Base-by-base conservation (phyloP, 2,797 vertebrate genomes). In the Amphiprion clarkii region DNA sequence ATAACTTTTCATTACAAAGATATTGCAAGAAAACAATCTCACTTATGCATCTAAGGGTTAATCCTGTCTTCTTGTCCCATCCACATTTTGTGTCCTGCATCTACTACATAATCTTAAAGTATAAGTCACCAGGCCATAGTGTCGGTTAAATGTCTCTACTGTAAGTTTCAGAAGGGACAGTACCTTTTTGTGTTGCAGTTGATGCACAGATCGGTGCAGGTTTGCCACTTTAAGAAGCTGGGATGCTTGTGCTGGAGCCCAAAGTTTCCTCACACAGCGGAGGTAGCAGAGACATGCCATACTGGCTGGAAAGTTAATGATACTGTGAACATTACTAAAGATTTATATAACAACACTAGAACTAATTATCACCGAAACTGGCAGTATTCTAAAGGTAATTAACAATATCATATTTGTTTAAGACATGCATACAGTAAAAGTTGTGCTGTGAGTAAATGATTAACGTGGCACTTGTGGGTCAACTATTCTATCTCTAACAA, bases 171-270 rank as follows among this genome's bases (percentile, higher is more conserved):
- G 53, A 74, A 14, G 5, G 6, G 5, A 59, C 21, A 19, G 19
- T 85, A 88, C 88, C 83, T 80, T 84, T 29, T 25, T 70, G 6
- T 65, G 70, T 19, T 74, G 59, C 42, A 70, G 62, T 0, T 42
- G 74, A 7, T 3, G 1, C 2, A 10, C 49, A 51, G 75, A 67
- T 82, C 51, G 74, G 40, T 78, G 74, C 3, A 3, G 36, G 16
- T 58, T 60, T 63, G 14, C 36, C 36, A 11, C 44, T 51, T 75
- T 73, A 25, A 78, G 36, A 39, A 71, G 51, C 49, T 0, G 0
- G 14, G 21, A 29, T 3, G 42, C 23, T 68, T 49, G 48, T 42
- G 33, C 33, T 13, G 76, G 42, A 33, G 25, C 13, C 81, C 62
- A 82, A 10, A 87, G 65, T 64, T 62, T 79, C 36, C 55, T 79